Conservation (phyloP, 37 sponge, comb jelly and placozoan genomes). For the Bolinopsis microptera region DNA sequence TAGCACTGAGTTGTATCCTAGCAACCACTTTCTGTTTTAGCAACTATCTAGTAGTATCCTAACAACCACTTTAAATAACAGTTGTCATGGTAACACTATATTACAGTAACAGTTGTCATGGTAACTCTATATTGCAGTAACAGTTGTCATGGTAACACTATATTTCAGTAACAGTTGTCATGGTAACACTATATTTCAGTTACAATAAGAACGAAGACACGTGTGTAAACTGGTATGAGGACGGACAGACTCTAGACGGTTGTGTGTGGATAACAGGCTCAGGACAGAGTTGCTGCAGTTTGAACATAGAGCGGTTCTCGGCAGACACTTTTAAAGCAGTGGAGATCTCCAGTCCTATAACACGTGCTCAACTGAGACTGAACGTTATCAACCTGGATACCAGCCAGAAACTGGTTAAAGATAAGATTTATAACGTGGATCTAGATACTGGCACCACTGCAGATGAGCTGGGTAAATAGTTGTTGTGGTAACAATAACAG, state of each 20-base stretch:
- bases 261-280: constrained; percentile 30
- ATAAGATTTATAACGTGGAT: constrained; percentile 55
- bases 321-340: constrained; percentile 40
- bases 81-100: no score
- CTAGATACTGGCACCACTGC: constrained; percentile 37
- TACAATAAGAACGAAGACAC: not conserved
- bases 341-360: constrained; percentile 27
- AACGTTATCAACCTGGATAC: not conserved
- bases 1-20: no score
- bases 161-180: not conserved
- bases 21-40: no score
- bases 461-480: constrained; percentile 53
- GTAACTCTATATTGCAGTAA: no score
- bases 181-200: not conserved
- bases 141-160: not conserved
- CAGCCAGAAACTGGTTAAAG: not conserved
- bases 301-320: constrained; percentile 21
- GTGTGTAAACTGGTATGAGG: constrained; percentile 63
- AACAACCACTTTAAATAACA: no score
- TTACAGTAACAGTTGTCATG: no score
- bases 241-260: constrained; percentile 61
- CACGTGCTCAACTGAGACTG: constrained; percentile 19
- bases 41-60: no score
- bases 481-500: no score
- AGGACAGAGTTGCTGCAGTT: constrained; percentile 49